Conservation (phyloP, 2,797 vertebrate genomes). For the Hydrolagus colliei region DNA sequence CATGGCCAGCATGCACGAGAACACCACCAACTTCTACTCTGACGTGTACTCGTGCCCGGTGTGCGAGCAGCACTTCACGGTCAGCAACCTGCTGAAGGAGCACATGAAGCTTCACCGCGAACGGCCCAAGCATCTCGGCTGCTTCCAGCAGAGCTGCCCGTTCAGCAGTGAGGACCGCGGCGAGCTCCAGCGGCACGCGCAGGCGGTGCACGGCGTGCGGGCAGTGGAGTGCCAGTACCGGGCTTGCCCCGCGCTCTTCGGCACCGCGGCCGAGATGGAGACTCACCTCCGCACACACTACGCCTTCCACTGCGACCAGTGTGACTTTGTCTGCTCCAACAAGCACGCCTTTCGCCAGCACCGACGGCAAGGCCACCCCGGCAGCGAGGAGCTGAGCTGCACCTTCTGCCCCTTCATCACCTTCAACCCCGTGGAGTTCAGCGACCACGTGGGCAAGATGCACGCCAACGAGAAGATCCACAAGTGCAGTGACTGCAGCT, state of each 20-base stretch:
- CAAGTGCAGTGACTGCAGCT: constrained; percentile 77
- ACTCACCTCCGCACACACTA: constrained; percentile 78
- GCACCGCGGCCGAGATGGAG: constrained; percentile 70
- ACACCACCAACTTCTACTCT: constrained; percentile 52
- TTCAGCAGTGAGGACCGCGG: constrained; percentile 63
- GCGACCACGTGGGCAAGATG: constrained; percentile 78
- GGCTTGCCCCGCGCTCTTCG: constrained; percentile 73
- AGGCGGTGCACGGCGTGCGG: constrained; percentile 62
- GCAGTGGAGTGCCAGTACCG: constrained; percentile 79
- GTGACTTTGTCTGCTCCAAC: constrained; percentile 88
- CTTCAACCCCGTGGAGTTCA: constrained; percentile 85
- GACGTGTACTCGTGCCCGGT: constrained; percentile 74
- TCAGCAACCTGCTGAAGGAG: constrained; percentile 78
- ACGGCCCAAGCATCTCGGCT: constrained; percentile 54
- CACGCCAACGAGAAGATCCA: constrained; percentile 92
- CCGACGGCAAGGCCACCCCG: constrained; percentile 79
- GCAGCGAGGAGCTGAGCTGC: constrained; percentile 68
- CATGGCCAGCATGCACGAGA: constrained; percentile 72
- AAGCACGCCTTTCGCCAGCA: constrained; percentile 80
- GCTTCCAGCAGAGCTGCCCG: constrained; percentile 69
- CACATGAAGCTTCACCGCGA: constrained; percentile 84
- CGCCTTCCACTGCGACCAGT: constrained; percentile 87
- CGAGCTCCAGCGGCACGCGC: constrained; percentile 67
- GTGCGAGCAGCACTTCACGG: constrained; percentile 71
- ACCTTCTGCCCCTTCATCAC: constrained; percentile 78